A percentile compares a stretch with the other conserved stretches of the same genome.
Evolutionary conservation across 1,140 invertebrate genomes (phyloP).

Genomic region (Lycorma delicatula): DNA sequence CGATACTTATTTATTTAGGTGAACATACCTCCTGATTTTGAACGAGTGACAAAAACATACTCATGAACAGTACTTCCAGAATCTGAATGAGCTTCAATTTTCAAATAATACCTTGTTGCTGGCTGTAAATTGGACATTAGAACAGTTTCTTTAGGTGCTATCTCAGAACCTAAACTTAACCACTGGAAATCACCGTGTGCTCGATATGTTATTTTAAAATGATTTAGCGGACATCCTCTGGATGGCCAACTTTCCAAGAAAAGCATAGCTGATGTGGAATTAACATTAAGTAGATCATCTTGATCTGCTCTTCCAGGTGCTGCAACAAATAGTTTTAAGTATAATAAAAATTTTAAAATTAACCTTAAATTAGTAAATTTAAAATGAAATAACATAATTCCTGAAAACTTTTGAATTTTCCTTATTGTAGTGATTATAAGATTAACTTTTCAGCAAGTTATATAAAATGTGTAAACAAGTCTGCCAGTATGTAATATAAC

Average conservation of each 20-base stretch:
- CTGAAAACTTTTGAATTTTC: too few relatives aligned
- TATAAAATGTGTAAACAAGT: too few relatives aligned
- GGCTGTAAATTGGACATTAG: slow-evolving; percentile 58
- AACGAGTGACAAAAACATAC: slow-evolving; percentile 73
- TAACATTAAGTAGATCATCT: slow-evolving; percentile 32
- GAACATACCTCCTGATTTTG: slow-evolving; percentile 56
- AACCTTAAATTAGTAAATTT: too few relatives aligned
- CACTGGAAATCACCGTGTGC: slow-evolving; percentile 13
- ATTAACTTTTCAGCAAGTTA: too few relatives aligned
- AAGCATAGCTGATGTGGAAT: slow-evolving; percentile 35
- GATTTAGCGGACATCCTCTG: slow-evolving; percentile 45
- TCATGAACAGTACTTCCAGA: slow-evolving; percentile 60
- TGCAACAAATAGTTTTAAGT: slow-evolving; percentile 17
- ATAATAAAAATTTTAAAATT: too few relatives aligned
- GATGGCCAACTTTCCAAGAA: slow-evolving; percentile 43
- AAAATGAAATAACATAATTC: too few relatives aligned
- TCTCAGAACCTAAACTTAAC: slow-evolving; percentile 19
- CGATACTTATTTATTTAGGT: too few relatives aligned
- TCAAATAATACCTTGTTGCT: slow-evolving; percentile 68
- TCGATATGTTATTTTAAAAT: slow-evolving; percentile 41
- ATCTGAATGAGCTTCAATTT: slow-evolving; percentile 67
- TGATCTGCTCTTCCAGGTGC: slow-evolving; percentile 25
- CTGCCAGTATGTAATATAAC: too few relatives aligned
- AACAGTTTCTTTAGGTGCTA: slow-evolving; percentile 44
- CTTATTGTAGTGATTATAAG: too few relatives aligned